Evolutionary conservation across 2,888 invertebrate genomes (phyloP).

Genomic region (Galeopsomyia nigrocyanea): DNA sequence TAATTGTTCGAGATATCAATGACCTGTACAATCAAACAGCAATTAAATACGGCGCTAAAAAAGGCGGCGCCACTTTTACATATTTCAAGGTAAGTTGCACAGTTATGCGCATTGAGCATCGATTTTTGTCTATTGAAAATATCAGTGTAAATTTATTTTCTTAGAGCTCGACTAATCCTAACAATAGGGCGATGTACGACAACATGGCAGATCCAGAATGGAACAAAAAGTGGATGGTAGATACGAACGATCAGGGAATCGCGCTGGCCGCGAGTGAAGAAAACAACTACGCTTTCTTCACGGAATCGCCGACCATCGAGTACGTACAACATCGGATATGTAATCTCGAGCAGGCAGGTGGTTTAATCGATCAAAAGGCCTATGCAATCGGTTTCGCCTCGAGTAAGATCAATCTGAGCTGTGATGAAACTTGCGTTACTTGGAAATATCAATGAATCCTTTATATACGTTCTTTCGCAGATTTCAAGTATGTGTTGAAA

Average conservation of each 20-base stretch:
- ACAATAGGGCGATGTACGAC: slow-evolving; percentile 54
- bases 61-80: slow-evolving; percentile 85
- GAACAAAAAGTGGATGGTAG: slow-evolving; percentile 80
- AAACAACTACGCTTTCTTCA: slow-evolving; percentile 83
- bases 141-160: no score
- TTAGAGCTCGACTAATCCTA: slow-evolving; percentile 83
- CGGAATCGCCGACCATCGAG: slow-evolving; percentile 92
- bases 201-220: slow-evolving; percentile 77
- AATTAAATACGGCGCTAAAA: slow-evolving; percentile 90
- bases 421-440: no score
- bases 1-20: slow-evolving; percentile 83
- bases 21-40: slow-evolving; percentile 86
- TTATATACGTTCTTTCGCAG: neutral
- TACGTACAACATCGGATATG: slow-evolving; percentile 85
- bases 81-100: slow-evolving; percentile 83
- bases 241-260: slow-evolving; percentile 78
- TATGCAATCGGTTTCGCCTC: slow-evolving; percentile 89
- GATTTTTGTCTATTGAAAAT: no score
- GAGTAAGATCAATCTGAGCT: slow-evolving; percentile 70
- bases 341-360: slow-evolving; percentile 80
- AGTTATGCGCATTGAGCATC: no score
- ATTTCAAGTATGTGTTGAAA: neutral
- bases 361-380: slow-evolving; percentile 84
- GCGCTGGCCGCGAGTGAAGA: slow-evolving; percentile 71
- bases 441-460: neutral